These are phyloP conservation scores for Chaetops frenatus DNA, from an alignment of 2,113 vertebrate genomes.

Conservation along the genomic window DNA sequence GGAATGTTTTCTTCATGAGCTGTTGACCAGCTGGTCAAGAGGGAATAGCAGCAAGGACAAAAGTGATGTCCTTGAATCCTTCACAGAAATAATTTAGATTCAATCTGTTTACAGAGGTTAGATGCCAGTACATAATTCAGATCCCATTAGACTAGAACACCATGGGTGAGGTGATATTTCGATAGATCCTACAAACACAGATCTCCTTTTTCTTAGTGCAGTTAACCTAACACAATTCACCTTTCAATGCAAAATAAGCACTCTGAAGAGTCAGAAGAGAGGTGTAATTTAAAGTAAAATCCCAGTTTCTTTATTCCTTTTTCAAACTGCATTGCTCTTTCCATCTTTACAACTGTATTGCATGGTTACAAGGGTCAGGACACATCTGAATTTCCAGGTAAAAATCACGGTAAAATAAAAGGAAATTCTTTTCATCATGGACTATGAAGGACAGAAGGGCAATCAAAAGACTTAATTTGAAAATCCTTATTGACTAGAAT, in stretches of 20 bases:
- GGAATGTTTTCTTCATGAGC: not conserved
- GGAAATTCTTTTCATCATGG: not conserved
- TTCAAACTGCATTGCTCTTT: not conserved
- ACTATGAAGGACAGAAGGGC: not conserved
- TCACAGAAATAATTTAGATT: constrained; percentile 27
- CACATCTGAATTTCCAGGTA: not conserved
- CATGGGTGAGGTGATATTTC: constrained; percentile 6
- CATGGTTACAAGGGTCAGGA: not conserved
- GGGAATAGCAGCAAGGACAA: not conserved
- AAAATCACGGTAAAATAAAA: not conserved
- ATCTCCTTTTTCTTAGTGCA: constrained; percentile 9
- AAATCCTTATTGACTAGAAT: not conserved
- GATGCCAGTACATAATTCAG: constrained; percentile 15
- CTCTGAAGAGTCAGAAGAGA: not conserved
- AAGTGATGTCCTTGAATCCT: constrained; percentile 21
- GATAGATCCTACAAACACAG: not conserved
- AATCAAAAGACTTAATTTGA: not conserved
- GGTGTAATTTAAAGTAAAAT: not conserved
- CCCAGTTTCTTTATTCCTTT: not conserved
- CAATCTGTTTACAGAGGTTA: constrained; percentile 21
- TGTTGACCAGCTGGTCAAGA: not conserved
- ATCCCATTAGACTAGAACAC: constrained; percentile 28
- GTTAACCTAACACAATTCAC: constrained; percentile 18
- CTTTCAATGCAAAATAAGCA: not conserved
- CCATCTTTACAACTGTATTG: not conserved